Evolutionary conservation across 2,888 invertebrate genomes (phyloP).

Genomic region (Lithophane ornitopus): DNA sequence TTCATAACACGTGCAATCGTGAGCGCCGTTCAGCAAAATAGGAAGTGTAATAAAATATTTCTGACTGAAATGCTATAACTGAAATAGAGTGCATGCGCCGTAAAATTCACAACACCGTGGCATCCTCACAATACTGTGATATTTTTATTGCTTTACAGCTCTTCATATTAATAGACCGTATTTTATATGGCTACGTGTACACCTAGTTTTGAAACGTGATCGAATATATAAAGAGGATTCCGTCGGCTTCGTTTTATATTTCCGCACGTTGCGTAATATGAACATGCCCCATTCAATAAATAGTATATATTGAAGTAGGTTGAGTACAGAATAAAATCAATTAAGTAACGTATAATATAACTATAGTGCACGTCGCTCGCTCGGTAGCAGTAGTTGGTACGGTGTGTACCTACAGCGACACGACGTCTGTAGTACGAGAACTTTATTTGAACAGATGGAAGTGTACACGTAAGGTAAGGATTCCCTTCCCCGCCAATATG

Average conservation of each 20-base stretch:
- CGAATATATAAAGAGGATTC: slow-evolving; percentile 42
- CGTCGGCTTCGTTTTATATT: slow-evolving; percentile 33
- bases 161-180: slow-evolving; percentile 61
- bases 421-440: slow-evolving; percentile 56
- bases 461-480: slow-evolving; percentile 80
- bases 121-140: slow-evolving; percentile 63
- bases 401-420: neutral
- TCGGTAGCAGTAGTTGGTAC: slow-evolving; percentile 16
- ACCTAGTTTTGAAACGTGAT: slow-evolving; percentile 48
- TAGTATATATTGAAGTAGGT: slow-evolving; percentile 14
- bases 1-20: slow-evolving; percentile 84
- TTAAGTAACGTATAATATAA: slow-evolving; percentile 47
- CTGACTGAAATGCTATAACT: slow-evolving; percentile 83
- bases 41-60: slow-evolving; percentile 85
- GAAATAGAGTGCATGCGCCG: slow-evolving; percentile 82
- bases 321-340: slow-evolving; percentile 60
- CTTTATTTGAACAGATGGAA: slow-evolving; percentile 80
- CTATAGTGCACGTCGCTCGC: slow-evolving; percentile 36
- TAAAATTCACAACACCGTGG: slow-evolving; percentile 74
- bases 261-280: slow-evolving; percentile 30
- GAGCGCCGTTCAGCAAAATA: slow-evolving; percentile 84
- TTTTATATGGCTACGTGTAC: slow-evolving; percentile 54
- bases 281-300: slow-evolving; percentile 43
- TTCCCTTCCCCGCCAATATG: slow-evolving; percentile 86
- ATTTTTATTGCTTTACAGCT: slow-evolving; percentile 66